phyloP scores from a whole-genome alignment of 1,140 invertebrate species.

The Spodoptera frugiperda region DNA sequence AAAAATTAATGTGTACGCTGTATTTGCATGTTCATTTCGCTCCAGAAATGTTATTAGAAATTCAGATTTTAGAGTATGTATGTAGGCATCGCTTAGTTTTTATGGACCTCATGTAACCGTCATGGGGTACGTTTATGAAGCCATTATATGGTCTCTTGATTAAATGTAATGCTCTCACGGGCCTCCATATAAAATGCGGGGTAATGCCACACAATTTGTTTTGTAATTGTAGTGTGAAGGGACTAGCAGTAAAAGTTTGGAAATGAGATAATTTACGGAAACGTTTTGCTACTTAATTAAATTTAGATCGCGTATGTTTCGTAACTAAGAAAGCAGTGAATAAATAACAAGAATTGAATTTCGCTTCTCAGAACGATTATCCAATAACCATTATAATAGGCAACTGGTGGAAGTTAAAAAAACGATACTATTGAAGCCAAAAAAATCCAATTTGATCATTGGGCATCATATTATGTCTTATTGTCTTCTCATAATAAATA shows the following conservation, averaged over 20 bases:
- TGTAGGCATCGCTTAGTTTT: conserved; percentile 72
- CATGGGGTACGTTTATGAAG: conserved; percentile 51
- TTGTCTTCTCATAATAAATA: too few relatives aligned
- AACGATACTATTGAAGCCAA: too few relatives aligned
- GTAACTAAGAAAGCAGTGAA: too few relatives aligned
- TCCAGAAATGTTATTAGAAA: conserved; percentile 78
- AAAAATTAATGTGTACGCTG: conserved; percentile 73
- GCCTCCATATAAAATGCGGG: conserved; percentile 23
- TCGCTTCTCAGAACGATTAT: too few relatives aligned
- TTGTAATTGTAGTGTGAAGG: conserved; percentile 20
- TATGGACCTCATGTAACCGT: conserved; percentile 58
- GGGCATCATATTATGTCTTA: too few relatives aligned
- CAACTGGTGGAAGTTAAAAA: too few relatives aligned
- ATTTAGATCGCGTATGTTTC: too few relatives aligned
- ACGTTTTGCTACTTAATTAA: neutral
- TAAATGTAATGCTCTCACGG: conserved; percentile 48
- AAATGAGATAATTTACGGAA: neutral
- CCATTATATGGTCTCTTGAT: conserved; percentile 56
- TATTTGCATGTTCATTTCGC: conserved; percentile 78
- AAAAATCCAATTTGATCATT: too few relatives aligned
- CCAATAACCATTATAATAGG: too few relatives aligned
- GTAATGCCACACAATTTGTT: conserved; percentile 26
- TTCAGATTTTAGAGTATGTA: conserved; percentile 77
- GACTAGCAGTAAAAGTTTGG: conserved; percentile 13
- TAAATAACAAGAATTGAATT: too few relatives aligned